phyloP scores from a whole-genome alignment of 2,113 vertebrate species.

The Mus spicilegus region DNA sequence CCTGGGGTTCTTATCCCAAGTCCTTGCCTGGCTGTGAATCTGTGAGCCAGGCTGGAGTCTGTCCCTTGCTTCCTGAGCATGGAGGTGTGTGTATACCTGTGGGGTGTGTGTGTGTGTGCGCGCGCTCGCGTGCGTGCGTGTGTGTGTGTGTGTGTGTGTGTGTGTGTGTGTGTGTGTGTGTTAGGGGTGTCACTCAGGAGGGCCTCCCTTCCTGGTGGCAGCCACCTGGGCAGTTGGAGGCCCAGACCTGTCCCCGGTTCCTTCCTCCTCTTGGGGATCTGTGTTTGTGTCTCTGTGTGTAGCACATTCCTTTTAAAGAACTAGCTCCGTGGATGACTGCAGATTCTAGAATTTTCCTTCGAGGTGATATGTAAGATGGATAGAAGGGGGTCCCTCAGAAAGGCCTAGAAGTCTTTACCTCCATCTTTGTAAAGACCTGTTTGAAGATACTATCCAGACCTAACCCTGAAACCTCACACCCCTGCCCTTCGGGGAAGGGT shows the following conservation, averaged over 20 bases:
- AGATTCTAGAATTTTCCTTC: neutral
- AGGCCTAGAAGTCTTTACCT: neutral
- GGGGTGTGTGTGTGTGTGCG: too few species aligned
- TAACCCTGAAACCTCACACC: neutral
- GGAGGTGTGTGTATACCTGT: neutral
- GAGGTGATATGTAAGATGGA: neutral
- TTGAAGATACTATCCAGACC: neutral
- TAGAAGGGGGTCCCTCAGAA: neutral
- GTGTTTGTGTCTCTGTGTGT: neutral
- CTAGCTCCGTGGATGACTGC: neutral
- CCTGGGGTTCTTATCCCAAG: neutral
- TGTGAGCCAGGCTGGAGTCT: neutral
- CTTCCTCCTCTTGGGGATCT: neutral
- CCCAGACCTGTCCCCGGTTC: conserved; percentile 40
- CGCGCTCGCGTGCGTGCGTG: too few species aligned
- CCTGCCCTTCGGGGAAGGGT: too few species aligned
- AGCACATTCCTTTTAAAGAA: neutral
- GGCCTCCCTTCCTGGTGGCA: neutral
- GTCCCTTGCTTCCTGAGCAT: neutral
- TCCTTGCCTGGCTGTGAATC: neutral
- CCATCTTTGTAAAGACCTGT: neutral
- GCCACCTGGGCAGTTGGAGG: neutral
- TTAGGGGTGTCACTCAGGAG: neutral
- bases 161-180: too few species aligned
- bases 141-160: too few species aligned